Evolutionary conservation across 2,113 vertebrate genomes (phyloP).

Genomic region (Corythaixoides concolor): DNA sequence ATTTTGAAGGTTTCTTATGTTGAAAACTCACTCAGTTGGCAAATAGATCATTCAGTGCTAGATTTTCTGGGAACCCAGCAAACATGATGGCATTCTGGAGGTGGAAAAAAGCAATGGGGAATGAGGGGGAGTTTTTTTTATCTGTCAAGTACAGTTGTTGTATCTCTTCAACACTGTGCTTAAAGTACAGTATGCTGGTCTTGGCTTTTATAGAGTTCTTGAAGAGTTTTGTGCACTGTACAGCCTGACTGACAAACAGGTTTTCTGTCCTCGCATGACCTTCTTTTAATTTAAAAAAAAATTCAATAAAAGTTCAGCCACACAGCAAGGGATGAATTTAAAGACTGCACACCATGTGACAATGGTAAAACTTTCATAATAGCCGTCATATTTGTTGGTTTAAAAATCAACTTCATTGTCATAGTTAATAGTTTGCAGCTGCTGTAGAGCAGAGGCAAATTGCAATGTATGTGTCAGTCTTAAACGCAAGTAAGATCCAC

Average conservation of each 20-base stretch:
- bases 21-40: conserved; percentile 5
- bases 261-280: conserved; percentile 63
- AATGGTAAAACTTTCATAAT: conserved; percentile 70
- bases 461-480: conserved; percentile 51
- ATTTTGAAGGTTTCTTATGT: not conserved
- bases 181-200: not conserved
- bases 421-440: conserved; percentile 72
- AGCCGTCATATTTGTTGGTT: conserved; percentile 68
- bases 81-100: conserved; percentile 9
- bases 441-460: conserved; percentile 59
- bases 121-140: conserved; percentile 1
- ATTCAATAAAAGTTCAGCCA: conserved; percentile 68
- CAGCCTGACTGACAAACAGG: conserved; percentile 50
- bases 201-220: conserved; percentile 45
- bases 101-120: not conserved
- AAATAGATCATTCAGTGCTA: conserved; percentile 1
- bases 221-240: conserved; percentile 39
- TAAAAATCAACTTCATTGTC: conserved; percentile 70
- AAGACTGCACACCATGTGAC: conserved; percentile 67
- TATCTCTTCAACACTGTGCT: conserved; percentile 23
- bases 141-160: conserved; percentile 30
- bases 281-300: conserved; percentile 58
- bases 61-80: conserved; percentile 29
- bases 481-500: conserved; percentile 48
- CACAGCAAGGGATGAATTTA: conserved; percentile 67